phyloP scores from a whole-genome alignment of 1,140 invertebrate species.

The Drosophila sturtevanti region DNA sequence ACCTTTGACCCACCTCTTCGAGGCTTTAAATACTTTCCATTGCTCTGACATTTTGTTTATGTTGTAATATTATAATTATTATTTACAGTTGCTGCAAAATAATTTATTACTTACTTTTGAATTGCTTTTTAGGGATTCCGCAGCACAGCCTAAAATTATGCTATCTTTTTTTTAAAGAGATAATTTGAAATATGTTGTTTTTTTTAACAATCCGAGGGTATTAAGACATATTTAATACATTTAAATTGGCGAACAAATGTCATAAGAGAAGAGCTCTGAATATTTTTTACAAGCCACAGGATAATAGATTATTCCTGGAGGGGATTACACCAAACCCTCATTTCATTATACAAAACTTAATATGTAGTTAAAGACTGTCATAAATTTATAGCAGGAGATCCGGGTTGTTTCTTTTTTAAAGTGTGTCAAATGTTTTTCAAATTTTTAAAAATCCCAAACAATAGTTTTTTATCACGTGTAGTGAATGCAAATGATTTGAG shows the following conservation, averaged over 20 bases:
- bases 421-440: slow-evolving; percentile 30
- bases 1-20: slow-evolving; percentile 32
- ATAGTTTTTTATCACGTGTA: slow-evolving; percentile 63
- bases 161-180: slow-evolving; percentile 4
- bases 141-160: slow-evolving; percentile 41
- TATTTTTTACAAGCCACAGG: not conserved
- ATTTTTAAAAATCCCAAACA: slow-evolving; percentile 66
- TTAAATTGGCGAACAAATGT: too few relatives aligned
- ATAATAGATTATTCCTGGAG: too few relatives aligned
- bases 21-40: slow-evolving; percentile 1
- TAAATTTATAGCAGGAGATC: not conserved
- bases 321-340: too few relatives aligned
- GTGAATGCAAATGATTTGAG: slow-evolving; percentile 4
- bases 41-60: slow-evolving; percentile 34
- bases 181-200: too few relatives aligned
- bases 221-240: too few relatives aligned
- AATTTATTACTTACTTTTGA: slow-evolving; percentile 18
- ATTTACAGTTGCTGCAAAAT: slow-evolving; percentile 45
- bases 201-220: too few relatives aligned
- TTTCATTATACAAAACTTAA: not conserved
- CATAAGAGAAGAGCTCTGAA: too few relatives aligned
- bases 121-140: slow-evolving; percentile 22
- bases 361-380: slow-evolving; percentile 1
- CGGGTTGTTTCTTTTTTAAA: slow-evolving; percentile 5
- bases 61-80: slow-evolving; percentile 55